Evolutionary conservation across 92 coral and sea anemone genomes (phyloP).

Genomic region (Montipora capitata): DNA sequence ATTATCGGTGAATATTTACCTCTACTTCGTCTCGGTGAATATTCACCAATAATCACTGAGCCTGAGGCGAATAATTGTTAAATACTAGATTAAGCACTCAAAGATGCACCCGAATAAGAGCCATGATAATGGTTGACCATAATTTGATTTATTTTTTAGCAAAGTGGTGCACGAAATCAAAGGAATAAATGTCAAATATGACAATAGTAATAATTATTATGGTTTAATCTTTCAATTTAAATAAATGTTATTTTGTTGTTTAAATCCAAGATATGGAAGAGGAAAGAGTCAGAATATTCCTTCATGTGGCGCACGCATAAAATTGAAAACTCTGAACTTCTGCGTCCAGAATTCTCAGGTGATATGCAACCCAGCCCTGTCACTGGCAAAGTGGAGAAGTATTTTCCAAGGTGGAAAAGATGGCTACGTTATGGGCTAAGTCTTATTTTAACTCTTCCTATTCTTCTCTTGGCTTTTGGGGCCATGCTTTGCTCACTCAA

Average conservation of each 20-base stretch:
- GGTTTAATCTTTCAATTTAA: too few species aligned
- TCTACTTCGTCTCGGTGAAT: too few species aligned
- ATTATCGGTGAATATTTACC: too few species aligned
- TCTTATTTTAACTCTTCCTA: conserved; percentile 91
- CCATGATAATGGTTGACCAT: too few species aligned
- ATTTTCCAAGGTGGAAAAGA: conserved; percentile 96
- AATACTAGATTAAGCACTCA: too few species aligned
- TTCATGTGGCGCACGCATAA: conserved; percentile 92
- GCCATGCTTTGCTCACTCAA: conserved; percentile 98
- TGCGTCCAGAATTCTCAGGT: conserved; percentile 95
- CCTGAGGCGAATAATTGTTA: too few species aligned
- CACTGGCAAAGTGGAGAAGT: conserved; percentile 96
- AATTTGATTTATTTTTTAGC: too few species aligned
- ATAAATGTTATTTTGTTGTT: not conserved
- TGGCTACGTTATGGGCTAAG: conserved; percentile 97
- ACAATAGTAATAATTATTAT: too few species aligned
- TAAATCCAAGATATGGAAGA: conserved; percentile 84
- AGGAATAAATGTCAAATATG: too few species aligned
- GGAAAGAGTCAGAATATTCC: conserved; percentile 92
- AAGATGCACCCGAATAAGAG: too few species aligned
- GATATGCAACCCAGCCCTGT: conserved; percentile 86
- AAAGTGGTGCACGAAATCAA: too few species aligned
- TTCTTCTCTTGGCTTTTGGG: conserved; percentile 87
- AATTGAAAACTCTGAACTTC: conserved; percentile 80
- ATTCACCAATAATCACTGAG: too few species aligned